Conservation (phyloP, 2,888 invertebrate genomes). For the Dryadula phaetusa region DNA sequence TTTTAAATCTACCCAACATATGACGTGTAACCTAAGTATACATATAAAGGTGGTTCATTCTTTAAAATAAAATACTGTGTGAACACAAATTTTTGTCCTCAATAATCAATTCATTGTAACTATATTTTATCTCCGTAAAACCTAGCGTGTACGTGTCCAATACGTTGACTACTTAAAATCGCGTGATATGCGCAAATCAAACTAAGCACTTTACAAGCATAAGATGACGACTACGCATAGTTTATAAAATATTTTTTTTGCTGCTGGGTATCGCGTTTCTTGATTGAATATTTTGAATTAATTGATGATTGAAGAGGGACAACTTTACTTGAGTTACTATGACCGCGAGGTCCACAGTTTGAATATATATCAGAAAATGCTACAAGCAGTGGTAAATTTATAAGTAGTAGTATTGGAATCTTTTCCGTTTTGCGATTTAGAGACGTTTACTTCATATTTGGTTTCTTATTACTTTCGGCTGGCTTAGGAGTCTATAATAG, state of each 20-base stretch:
- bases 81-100: no score
- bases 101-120: neutral
- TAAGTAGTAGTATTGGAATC: neutral
- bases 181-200: conserved; percentile 30
- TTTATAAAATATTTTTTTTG: no score
- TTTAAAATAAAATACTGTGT: no score
- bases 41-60: no score
- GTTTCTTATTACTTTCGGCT: conserved; percentile 32
- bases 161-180: conserved; percentile 15
- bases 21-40: no score
- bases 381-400: neutral
- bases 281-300: no score
- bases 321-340: no score
- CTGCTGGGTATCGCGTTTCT: no score
- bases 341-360: no score
- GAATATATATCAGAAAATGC: neutral
- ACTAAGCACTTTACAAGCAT: conserved; percentile 23
- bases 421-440: neutral
- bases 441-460: conserved; percentile 29
- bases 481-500: conserved; percentile 36
- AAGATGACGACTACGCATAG: conserved; percentile 10
- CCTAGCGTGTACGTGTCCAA: neutral
- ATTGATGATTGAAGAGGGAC: no score
- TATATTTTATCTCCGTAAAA: neutral
- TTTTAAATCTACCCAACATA: no score